Evolutionary conservation across 1,140 invertebrate genomes (phyloP), one percentile per base, ranked within the genome.

Genomic region (Lepidurus arcticus): DNA sequence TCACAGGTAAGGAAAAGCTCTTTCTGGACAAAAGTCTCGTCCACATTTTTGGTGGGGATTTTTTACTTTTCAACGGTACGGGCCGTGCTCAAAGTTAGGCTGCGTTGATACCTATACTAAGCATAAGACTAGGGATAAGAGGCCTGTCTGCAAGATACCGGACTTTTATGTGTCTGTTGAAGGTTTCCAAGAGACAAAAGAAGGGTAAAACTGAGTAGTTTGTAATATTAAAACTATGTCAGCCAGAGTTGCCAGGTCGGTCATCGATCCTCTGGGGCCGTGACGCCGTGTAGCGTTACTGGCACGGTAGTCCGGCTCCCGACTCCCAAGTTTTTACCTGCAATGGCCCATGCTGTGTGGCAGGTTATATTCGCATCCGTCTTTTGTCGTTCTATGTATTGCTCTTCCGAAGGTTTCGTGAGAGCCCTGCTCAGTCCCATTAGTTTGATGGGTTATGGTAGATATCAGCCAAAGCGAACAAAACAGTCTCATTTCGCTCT

Each of bases 211-310:
- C 53, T n/a, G 6, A 65, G 21, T 13, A 65, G 53, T 65, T 65
- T 65, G 53, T 65, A 65, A 65, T 65, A 65, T 65, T 65, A 65
- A 65, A 65, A n/a, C 53, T 16, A 65, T 65, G 53, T 65, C 53
- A 65, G 53, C 21, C 53, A 21, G 34, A 21, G 53, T 65, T 65
- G 53, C 53, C 53, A 65, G 53, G 53, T 65, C 21, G 53, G 53
- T 65, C 53, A 65, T 65, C 53, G 53, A 65, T 65, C 53, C 53
- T 65, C 7, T 26, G 34, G 34, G 21, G 53, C 21, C 21, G 53
- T 65, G 24, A 24, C 24, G 24, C 24, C 24, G 53, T 65, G 10
- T 1, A n/a, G 53, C 21, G 45, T 47, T 11, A 16, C 45, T 47
- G 13, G 53, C 53, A n/a, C 13, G 53, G 16, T 13, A 65, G 53